These are phyloP conservation scores for Schizopygopsis malacanthus DNA, from an alignment of 2,797 vertebrate genomes.

Conservation along the genomic window DNA sequence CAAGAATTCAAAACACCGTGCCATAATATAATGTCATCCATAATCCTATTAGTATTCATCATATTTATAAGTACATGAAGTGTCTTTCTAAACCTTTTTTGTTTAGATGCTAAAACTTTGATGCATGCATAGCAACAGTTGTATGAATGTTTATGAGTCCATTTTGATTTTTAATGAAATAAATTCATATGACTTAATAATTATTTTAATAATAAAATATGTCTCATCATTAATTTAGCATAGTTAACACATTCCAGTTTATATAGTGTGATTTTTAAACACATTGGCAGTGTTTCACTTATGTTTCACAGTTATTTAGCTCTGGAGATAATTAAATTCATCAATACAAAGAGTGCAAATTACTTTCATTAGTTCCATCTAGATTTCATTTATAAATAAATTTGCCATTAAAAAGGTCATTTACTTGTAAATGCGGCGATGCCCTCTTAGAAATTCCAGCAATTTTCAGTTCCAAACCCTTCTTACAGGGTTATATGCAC, in stretches of 20 bases:
- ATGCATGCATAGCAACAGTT: background rate
- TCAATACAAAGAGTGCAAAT: conserved; percentile 8
- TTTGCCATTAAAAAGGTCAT: conserved; percentile 18
- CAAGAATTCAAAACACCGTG: background rate
- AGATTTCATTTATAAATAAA: conserved; percentile 22
- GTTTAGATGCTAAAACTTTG: background rate
- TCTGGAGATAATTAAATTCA: background rate
- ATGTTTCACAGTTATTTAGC: background rate
- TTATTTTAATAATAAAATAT: background rate
- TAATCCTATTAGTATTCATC: background rate
- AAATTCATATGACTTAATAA: background rate
- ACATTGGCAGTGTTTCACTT: background rate
- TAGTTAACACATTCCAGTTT: background rate
- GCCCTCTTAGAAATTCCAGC: background rate
- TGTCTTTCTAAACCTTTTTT: no score
- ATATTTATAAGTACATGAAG: background rate
- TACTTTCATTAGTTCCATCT: conserved; percentile 6
- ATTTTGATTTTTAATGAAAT: background rate
- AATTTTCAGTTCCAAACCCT: background rate
- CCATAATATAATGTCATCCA: no score
- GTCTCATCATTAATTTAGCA: background rate
- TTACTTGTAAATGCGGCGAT: conserved; percentile 27
- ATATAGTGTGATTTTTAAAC: conserved; percentile 1
- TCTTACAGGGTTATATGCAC: background rate
- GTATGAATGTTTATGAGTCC: background rate